phyloP scores from a whole-genome alignment of 2,888 invertebrate genomes.

The Horisme vitalbata region DNA sequence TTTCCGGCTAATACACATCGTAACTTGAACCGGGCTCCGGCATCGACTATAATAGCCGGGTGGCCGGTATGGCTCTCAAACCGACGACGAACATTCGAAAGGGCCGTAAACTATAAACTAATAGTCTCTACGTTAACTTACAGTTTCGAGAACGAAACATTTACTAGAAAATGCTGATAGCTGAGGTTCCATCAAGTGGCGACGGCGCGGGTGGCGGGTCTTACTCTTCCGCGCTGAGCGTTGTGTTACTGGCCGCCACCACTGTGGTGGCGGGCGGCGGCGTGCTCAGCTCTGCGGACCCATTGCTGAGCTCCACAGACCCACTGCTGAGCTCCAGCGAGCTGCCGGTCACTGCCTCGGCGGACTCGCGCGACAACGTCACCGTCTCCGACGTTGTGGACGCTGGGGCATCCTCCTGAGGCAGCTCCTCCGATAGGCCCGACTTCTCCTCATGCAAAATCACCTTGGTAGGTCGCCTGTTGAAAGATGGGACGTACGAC shows the following conservation, averaged over 20 bases:
- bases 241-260: slow-evolving; percentile 15
- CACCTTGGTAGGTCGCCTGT: slow-evolving; percentile 67
- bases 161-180: slow-evolving; percentile 74
- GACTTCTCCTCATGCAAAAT: slow-evolving; percentile 58
- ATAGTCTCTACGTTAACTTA: slow-evolving; percentile 76
- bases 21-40: slow-evolving; percentile 51
- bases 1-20: slow-evolving; percentile 72
- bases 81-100: slow-evolving; percentile 56
- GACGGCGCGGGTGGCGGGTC: slow-evolving; percentile 20
- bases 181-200: slow-evolving; percentile 61
- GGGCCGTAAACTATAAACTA: slow-evolving; percentile 57
- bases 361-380: slow-evolving; percentile 22
- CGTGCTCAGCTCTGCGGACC: slow-evolving; percentile 1
- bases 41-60: slow-evolving; percentile 49
- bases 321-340: slow-evolving; percentile 7
- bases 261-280: not conserved
- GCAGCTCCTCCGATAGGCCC: slow-evolving; percentile 10
- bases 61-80: slow-evolving; percentile 30
- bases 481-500: slow-evolving; percentile 68
- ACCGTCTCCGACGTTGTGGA: slow-evolving; percentile 40
- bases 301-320: slow-evolving; percentile 3
- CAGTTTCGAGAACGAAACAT: slow-evolving; percentile 76
- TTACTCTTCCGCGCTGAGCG: slow-evolving; percentile 46
- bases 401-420: slow-evolving; percentile 27
- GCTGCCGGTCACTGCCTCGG: slow-evolving; percentile 22